Percentiles rank a stretch among this genome's conserved stretches.
These are phyloP conservation scores for Ennomos quercinarius DNA, from an alignment of 2,888 invertebrate species.

Conservation along the genomic window DNA sequence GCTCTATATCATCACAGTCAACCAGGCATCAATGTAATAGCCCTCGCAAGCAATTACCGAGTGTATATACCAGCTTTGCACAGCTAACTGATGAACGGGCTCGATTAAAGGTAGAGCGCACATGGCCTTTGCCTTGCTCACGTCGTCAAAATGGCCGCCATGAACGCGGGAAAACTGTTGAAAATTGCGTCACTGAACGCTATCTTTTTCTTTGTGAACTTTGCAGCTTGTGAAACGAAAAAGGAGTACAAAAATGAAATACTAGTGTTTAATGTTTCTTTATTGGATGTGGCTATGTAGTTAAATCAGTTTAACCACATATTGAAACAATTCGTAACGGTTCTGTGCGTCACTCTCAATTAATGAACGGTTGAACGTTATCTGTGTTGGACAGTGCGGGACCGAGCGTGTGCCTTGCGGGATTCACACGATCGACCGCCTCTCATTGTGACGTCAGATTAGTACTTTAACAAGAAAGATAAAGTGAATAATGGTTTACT, in stretches of 20 bases:
- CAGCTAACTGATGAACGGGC: constrained; percentile 37
- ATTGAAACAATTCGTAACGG: background rate
- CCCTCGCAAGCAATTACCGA: constrained; percentile 41
- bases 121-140: constrained; percentile 14
- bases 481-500: no score
- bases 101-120: constrained; percentile 33
- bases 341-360: constrained; percentile 16
- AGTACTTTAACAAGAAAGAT: no score
- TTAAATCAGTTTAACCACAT: background rate
- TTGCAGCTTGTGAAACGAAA: constrained; percentile 10
- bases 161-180: constrained; percentile 13
- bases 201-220: constrained; percentile 9
- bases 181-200: constrained; percentile 1
- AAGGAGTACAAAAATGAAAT: no score
- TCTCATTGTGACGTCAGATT: no score
- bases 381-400: constrained; percentile 9
- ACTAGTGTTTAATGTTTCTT: no score
- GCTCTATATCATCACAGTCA: constrained; percentile 21
- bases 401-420: background rate
- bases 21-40: constrained; percentile 34
- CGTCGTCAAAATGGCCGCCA: constrained; percentile 29
- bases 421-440: background rate
- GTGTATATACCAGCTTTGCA: constrained; percentile 36
- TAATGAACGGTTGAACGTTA: constrained; percentile 11
- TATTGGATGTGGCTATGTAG: no score